These are phyloP conservation scores for Micrastur ruficollis DNA, from an alignment of 2,797 vertebrate genomes.

Conservation along the genomic window DNA sequence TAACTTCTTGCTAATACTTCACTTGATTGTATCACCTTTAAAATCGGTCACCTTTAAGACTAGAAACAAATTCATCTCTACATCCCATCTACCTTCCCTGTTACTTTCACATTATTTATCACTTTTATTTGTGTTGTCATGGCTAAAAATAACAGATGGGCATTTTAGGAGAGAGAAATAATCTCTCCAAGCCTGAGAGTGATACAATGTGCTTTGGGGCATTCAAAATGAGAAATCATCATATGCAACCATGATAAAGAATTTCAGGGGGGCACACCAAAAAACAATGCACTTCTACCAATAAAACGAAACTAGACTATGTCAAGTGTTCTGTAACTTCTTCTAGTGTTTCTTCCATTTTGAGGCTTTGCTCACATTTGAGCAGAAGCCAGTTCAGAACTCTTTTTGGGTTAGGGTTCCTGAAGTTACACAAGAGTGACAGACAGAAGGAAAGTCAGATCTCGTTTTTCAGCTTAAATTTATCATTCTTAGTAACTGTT, in stretches of 20 bases:
- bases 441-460: not conserved
- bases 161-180: not conserved
- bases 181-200: not conserved
- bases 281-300: not conserved
- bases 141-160: not conserved
- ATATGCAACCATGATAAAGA: not conserved
- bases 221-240: not conserved
- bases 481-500: not conserved
- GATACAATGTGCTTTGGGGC: not conserved
- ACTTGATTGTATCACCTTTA: not conserved
- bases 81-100: not conserved
- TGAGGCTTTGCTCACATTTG: not conserved
- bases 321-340: not conserved
- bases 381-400: not conserved
- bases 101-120: not conserved
- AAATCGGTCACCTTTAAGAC: not conserved
- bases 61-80: not conserved
- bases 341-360: not conserved
- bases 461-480: not conserved
- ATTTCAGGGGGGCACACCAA: not conserved
- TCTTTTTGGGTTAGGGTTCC: not conserved
- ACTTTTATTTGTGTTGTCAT: not conserved
- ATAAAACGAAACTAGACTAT: not conserved
- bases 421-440: accelerated
- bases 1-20: not conserved